Evolutionary conservation across 2,113 vertebrate genomes (phyloP).

Genomic region (Tauraco erythrolophus): DNA sequence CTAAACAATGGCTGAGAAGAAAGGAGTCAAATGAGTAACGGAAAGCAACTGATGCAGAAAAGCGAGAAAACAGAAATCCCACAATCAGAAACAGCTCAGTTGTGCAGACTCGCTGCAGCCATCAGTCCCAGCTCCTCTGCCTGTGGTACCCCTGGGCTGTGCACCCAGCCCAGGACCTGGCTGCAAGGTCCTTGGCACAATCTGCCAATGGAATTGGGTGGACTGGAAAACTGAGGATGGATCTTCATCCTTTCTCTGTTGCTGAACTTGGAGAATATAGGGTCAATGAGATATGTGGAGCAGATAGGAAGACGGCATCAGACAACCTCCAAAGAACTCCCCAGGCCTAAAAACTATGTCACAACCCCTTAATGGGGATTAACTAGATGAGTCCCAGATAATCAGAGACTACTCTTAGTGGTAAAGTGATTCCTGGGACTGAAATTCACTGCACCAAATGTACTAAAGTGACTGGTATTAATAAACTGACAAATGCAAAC

Average conservation of each 20-base stretch:
- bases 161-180: not conserved
- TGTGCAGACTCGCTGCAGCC: not conserved
- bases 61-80: fast-evolving
- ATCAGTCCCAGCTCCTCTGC: fast-evolving
- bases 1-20: constrained; percentile 1
- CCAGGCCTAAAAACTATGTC: not conserved
- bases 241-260: not conserved
- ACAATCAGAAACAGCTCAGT: not conserved
- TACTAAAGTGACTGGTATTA: not conserved
- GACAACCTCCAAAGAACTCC: not conserved
- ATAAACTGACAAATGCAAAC: constrained; percentile 9
- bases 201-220: not conserved
- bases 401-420: not conserved
- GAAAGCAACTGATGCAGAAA: not conserved
- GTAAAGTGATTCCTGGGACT: not conserved
- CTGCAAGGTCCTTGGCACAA: not conserved
- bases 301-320: not conserved
- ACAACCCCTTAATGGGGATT: not conserved
- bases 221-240: not conserved
- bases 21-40: not conserved
- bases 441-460: not conserved
- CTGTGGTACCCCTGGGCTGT: not conserved
- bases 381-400: not conserved
- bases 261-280: not conserved
- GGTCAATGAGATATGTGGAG: not conserved